Base-by-base conservation (phyloP, 2,888 invertebrate genomes). In the Amiota minor region DNA sequence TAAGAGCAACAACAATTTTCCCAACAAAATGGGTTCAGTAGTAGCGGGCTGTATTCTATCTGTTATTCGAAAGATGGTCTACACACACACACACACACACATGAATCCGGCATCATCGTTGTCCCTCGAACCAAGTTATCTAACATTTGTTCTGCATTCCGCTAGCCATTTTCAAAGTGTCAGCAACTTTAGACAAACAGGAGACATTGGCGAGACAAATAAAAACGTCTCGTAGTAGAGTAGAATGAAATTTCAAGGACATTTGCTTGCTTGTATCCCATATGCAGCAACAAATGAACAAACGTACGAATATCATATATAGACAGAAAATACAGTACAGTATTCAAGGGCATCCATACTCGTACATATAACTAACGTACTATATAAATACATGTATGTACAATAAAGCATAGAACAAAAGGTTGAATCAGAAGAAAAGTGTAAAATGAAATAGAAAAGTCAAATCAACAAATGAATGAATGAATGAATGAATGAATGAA, bases 181-280 rank as follows among this genome's bases (percentile, higher is more conserved):
- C 67, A 35, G 8, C n/a, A 49, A 16, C 45, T 12, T 49, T 68
- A 55, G 70, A 74, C 65, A 59, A 55, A 74, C 59, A 59, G 70
- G 46, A 69, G 72, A 74, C 61, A 72, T 68, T 50, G 67, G 67
- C 67, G 62, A 75, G 75, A 76, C 75, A 74, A 76, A 77, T 74
- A 74, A 76, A 75, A 78, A 74, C 73, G 78, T 75, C 76, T 77
- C 75, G 71, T 71, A 76, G 72, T 68, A 68, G 10, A 12, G 59
- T 59, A 11, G 59, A 53, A 53, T 49, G 65, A 68, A 68, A 53
- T 77, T 78, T 77, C 78, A 78, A 77, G 78, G 77, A 78, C 78
- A 77, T 74, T 35, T 70, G 62, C 74, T 75, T 74, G 70, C n/a
- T n/a, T 61, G 45, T 35, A 55, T 70, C n/a, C 56, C 45, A n/a